A percentile compares a stretch with the other conserved stretches of the same genome.
These are phyloP conservation scores for Stigmatopora nigra DNA, from an alignment of 2,113 vertebrate genomes.

Conservation along the genomic window DNA sequence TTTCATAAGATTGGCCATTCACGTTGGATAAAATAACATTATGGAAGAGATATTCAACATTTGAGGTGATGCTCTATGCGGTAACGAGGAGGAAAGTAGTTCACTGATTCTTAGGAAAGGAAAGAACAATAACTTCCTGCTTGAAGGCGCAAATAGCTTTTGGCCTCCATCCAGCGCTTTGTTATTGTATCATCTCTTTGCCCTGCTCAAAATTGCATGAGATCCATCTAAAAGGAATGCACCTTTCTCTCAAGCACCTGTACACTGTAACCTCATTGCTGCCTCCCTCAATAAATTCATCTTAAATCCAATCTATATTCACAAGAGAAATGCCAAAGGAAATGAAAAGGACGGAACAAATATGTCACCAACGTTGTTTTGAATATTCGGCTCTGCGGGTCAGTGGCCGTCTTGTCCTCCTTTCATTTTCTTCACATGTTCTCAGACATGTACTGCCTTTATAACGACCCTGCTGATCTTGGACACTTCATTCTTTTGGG, in stretches of 20 bases:
- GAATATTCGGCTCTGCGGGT: conserved; percentile 40
- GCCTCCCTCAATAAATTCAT: conserved; percentile 21
- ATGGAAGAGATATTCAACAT: too few relatives aligned
- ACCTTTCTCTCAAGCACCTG: conserved; percentile 39
- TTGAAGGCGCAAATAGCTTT: conserved; percentile 40
- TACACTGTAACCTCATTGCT: conserved; percentile 20
- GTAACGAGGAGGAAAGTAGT: neutral
- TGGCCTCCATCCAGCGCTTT: conserved; percentile 18
- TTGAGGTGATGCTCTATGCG: neutral
- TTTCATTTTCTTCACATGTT: conserved; percentile 15
- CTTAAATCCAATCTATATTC: conserved; percentile 55
- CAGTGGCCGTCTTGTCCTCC: conserved; percentile 17
- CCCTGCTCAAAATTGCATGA: conserved; percentile 47
- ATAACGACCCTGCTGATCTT: conserved; percentile 5
- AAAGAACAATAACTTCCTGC: conserved; percentile 4
- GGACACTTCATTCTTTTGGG: neutral
- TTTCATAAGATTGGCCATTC: neutral
- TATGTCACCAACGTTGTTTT: conserved; percentile 22
- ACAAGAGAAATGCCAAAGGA: conserved; percentile 41
- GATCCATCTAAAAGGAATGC: conserved; percentile 35
- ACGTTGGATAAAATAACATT: too few relatives aligned
- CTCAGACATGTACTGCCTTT: conserved; percentile 9
- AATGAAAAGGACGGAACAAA: conserved; percentile 24
- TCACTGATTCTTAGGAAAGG: neutral
- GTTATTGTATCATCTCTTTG: conserved; percentile 37